These are phyloP conservation scores for Sus cebifrons DNA, from an alignment of 2,797 vertebrate species.

Conservation along the genomic window DNA sequence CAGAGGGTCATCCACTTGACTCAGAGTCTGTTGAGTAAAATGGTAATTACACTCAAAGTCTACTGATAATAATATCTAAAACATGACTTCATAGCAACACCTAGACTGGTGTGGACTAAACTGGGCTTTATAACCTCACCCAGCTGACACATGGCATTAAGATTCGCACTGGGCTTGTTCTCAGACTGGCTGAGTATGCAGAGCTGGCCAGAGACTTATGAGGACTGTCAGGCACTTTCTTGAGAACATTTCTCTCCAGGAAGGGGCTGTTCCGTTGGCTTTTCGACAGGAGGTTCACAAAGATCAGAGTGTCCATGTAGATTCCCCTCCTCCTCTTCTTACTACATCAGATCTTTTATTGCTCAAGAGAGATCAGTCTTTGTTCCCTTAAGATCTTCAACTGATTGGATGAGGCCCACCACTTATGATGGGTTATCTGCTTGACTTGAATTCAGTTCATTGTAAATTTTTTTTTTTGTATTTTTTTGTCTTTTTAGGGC, in stretches of 20 bases:
- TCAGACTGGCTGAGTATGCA: not conserved
- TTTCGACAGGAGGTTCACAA: conserved; percentile 26
- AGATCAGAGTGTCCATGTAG: conserved; percentile 68
- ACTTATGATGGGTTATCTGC: not conserved
- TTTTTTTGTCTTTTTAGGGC: too few species aligned
- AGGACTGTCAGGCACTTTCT: not conserved
- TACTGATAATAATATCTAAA: not conserved
- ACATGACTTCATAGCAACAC: not conserved
- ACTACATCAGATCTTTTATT: conserved; percentile 63
- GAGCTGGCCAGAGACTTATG: not conserved
- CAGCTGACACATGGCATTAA: not conserved
- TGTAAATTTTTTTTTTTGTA: too few species aligned
- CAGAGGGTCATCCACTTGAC: not conserved
- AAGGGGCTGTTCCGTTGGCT: not conserved
- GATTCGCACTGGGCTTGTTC: not conserved
- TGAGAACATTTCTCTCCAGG: conserved; percentile 1
- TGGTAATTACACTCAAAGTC: not conserved
- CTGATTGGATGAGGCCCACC: not conserved
- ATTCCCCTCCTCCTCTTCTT: not conserved
- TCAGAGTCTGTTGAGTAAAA: not conserved
- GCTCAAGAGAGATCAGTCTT: not conserved
- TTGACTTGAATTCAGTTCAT: not conserved
- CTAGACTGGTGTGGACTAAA: not conserved
- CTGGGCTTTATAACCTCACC: not conserved
- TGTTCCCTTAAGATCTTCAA: not conserved